Percentiles rank a stretch among this genome's conserved stretches.
These are phyloP conservation scores for Notechis scutatus DNA, from an alignment of 2,113 vertebrate genomes.

Conservation along the genomic window DNA sequence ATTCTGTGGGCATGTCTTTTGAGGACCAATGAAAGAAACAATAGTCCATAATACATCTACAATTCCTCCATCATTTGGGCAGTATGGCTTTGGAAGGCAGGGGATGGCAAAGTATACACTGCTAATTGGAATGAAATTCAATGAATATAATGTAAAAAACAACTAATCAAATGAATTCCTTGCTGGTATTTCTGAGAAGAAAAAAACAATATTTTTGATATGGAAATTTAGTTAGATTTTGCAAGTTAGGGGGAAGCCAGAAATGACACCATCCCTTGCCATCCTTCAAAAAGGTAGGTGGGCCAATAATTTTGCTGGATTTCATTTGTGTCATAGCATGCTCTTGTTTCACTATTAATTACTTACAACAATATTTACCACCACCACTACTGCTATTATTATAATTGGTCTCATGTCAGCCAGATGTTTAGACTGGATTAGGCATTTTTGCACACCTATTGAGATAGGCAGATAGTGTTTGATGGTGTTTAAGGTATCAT, in stretches of 20 bases:
- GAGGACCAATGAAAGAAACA: background rate
- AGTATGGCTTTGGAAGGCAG: background rate
- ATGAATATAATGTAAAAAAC: background rate
- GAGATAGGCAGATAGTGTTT: background rate
- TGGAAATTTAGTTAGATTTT: background rate
- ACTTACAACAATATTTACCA: background rate
- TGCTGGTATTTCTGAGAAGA: background rate
- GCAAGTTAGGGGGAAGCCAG: background rate
- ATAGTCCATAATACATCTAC: background rate
- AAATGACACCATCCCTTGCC: background rate
- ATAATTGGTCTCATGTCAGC: background rate
- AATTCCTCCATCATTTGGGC: background rate
- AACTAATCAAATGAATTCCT: background rate
- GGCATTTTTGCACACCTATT: background rate
- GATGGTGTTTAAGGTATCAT: background rate
- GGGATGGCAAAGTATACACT: background rate
- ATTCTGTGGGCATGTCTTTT: background rate
- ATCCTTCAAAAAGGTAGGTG: background rate
- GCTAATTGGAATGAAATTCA: background rate
- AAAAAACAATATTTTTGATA: background rate
- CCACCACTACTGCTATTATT: background rate
- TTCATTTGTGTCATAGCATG: background rate
- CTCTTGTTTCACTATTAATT: background rate
- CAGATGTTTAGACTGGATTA: background rate
- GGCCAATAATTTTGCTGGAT: background rate